Evolutionary conservation across 2,113 vertebrate species (phyloP).

Genomic region (Chionis minor): DNA sequence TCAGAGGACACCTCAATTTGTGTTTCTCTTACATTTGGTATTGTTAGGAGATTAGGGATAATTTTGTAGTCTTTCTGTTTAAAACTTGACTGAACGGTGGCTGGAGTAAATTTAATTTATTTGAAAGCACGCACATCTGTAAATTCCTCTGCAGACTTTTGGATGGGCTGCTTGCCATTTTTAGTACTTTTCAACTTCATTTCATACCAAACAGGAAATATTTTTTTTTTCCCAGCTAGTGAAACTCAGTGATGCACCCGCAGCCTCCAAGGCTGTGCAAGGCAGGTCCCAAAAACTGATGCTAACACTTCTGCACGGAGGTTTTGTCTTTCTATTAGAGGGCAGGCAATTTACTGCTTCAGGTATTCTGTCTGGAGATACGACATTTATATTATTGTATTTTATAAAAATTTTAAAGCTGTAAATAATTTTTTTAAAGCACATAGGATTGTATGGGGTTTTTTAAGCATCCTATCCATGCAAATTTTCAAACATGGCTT

Average conservation of each 20-base stretch:
- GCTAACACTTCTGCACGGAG: neutral
- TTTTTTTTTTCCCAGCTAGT: neutral
- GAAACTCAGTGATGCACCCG: rapidly evolving
- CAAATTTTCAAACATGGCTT: neutral
- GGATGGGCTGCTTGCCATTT: neutral
- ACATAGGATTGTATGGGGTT: neutral
- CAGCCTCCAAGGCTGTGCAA: neutral
- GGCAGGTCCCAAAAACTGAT: neutral
- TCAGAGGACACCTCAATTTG: neutral
- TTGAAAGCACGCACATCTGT: neutral
- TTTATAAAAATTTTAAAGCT: neutral
- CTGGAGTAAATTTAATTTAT: neutral
- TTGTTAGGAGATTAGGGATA: neutral
- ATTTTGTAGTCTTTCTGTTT: neutral
- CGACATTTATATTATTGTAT: neutral
- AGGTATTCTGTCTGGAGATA: neutral
- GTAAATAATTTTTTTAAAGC: neutral
- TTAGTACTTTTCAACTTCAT: neutral
- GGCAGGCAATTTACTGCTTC: neutral
- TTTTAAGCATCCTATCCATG: neutral
- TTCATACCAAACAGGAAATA: neutral
- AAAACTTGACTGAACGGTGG: neutral
- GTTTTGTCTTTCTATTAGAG: neutral
- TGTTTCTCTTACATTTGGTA: neutral
- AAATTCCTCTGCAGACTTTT: neutral